phyloP scores from a whole-genome alignment of 2,113 vertebrate genomes.

The Ammodytes marinus region DNA sequence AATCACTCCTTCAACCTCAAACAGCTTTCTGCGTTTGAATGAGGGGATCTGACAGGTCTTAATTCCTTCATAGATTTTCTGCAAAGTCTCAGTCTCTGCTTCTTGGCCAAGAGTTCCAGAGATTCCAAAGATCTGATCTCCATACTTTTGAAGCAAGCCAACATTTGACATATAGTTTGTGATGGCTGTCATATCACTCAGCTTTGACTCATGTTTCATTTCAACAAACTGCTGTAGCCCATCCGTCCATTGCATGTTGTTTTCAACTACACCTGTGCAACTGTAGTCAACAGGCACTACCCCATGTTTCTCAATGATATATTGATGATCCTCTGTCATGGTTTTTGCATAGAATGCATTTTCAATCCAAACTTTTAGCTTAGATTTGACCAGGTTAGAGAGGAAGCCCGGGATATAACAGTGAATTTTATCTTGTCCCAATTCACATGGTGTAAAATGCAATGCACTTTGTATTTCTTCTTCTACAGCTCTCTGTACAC shows the following conservation, averaged over 20 bases:
- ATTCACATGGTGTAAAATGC: slow-evolving; percentile 52
- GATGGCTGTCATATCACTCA: slow-evolving; percentile 71
- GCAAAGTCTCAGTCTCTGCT: slow-evolving; percentile 65
- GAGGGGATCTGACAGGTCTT: slow-evolving; percentile 71
- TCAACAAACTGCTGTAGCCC: slow-evolving; percentile 84
- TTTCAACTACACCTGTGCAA: slow-evolving; percentile 80
- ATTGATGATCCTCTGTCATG: slow-evolving; percentile 66
- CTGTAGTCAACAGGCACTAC: slow-evolving; percentile 79
- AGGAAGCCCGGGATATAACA: slow-evolving; percentile 67
- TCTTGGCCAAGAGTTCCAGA: slow-evolving; percentile 79
- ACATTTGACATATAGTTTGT: slow-evolving; percentile 82
- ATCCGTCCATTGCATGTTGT: slow-evolving; percentile 72
- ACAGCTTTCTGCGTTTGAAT: slow-evolving; percentile 77
- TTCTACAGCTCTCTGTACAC: slow-evolving; percentile 1
- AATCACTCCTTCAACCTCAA: slow-evolving; percentile 68
- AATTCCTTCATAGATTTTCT: slow-evolving; percentile 61
- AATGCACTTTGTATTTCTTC: slow-evolving; percentile 14
- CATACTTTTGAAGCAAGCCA: slow-evolving; percentile 70
- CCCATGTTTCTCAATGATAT: slow-evolving; percentile 60
- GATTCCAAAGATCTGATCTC: slow-evolving; percentile 71
- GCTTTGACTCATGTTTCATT: slow-evolving; percentile 75
- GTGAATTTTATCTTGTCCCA: neutral
- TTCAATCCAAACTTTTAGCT: slow-evolving; percentile 72
- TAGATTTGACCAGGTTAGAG: slow-evolving; percentile 50
- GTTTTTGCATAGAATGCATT: slow-evolving; percentile 73